Conservation (phyloP, 1,140 invertebrate species). For the Drosophila sproati region DNA sequence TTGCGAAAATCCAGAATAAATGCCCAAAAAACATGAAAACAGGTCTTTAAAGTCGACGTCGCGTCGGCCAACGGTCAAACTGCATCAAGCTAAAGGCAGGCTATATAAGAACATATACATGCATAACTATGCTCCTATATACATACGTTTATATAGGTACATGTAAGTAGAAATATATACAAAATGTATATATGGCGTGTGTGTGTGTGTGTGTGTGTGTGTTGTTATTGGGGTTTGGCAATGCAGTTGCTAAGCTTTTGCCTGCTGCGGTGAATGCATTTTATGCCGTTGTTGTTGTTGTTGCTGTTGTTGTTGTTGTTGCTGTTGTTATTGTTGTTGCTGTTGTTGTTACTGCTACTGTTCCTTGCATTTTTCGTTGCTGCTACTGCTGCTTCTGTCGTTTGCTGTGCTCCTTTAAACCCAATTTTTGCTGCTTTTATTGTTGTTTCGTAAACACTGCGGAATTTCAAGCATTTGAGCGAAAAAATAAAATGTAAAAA, state of each 20-base stretch:
- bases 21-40: constrained; percentile 81
- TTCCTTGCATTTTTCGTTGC: constrained; percentile 4
- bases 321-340: constrained; percentile 62
- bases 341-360: constrained; percentile 31
- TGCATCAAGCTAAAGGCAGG: constrained; percentile 70
- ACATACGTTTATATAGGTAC: constrained; percentile 2
- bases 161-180: constrained; percentile 7
- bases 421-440: constrained; percentile 32
- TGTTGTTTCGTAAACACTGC: constrained; percentile 28
- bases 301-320: constrained; percentile 14
- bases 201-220: constrained; percentile 40
- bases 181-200: constrained; percentile 24
- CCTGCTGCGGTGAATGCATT: constrained; percentile 70
- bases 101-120: constrained; percentile 41
- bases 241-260: constrained; percentile 72
- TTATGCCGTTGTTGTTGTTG: constrained; percentile 45
- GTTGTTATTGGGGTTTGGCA: constrained; percentile 67
- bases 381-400: constrained; percentile 36
- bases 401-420: constrained; percentile 53
- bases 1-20: constrained; percentile 77
- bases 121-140: constrained; percentile 13
- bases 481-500: constrained; percentile 12
- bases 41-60: constrained; percentile 68
- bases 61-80: constrained; percentile 77
- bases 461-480: constrained; percentile 65